Conservation (phyloP, 2,113 vertebrate species). For the Oriolus oriolus region DNA sequence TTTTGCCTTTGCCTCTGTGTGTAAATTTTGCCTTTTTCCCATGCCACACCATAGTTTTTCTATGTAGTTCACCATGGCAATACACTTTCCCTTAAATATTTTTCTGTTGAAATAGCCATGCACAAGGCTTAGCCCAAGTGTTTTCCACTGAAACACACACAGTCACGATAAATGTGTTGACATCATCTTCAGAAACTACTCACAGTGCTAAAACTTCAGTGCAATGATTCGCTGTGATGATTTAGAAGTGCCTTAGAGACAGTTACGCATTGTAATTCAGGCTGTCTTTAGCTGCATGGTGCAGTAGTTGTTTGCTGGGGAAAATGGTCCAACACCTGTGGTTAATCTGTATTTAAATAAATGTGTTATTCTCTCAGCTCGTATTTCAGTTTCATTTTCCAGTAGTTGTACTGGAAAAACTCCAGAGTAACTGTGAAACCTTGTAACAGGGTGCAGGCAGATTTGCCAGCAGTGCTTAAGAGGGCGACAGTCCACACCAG, state of each 20-base stretch:
- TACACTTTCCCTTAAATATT: constrained; percentile 18
- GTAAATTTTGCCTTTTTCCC: background rate
- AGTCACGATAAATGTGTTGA: background rate
- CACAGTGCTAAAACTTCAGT: background rate
- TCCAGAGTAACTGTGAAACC: constrained; percentile 11
- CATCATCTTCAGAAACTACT: background rate
- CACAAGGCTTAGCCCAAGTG: background rate
- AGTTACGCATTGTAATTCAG: background rate
- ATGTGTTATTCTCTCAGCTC: constrained; percentile 1
- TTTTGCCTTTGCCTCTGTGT: background rate
- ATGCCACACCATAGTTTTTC: background rate
- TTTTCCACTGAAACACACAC: background rate
- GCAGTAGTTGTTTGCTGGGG: background rate
- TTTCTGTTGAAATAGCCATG: background rate
- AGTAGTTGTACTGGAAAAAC: constrained; percentile 27
- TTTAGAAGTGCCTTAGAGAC: constrained; percentile 1
- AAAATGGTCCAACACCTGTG: background rate
- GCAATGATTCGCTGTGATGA: background rate
- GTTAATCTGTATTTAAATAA: constrained; percentile 44
- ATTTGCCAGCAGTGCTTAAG: background rate
- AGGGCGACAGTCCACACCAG: background rate
- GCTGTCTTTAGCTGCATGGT: background rate
- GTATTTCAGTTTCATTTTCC: constrained; percentile 14
- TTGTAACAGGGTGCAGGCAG: background rate
- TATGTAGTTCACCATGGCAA: background rate